phyloP scores from a whole-genome alignment of 2,113 vertebrate species.

The Colius striatus region DNA sequence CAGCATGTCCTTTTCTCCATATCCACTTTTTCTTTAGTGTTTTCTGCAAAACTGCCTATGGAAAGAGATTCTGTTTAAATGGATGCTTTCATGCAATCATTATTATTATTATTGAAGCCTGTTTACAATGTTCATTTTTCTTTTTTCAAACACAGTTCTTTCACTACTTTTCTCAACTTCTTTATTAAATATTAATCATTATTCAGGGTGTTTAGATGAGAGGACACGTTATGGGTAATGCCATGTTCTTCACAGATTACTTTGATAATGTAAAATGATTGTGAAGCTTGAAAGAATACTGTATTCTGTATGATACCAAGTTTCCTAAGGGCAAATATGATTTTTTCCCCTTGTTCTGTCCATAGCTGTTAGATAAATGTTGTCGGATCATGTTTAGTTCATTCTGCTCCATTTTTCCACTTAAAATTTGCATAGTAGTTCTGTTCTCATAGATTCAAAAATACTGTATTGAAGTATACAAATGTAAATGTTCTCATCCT shows the following conservation, averaged over 20 bases:
- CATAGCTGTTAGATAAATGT: slow-evolving; percentile 22
- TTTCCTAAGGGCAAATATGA: background rate
- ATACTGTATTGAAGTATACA: background rate
- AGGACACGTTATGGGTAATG: background rate
- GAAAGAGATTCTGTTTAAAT: background rate
- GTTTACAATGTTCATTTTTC: background rate
- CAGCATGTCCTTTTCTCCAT: background rate
- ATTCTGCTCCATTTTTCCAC: slow-evolving; percentile 27
- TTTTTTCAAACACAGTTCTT: background rate
- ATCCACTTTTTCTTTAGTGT: background rate
- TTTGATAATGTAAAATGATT: background rate
- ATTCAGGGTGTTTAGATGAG: background rate
- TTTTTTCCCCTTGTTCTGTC: background rate
- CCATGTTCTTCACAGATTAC: background rate
- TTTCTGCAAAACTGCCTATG: background rate
- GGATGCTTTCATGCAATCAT: background rate
- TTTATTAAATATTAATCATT: background rate
- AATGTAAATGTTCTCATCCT: background rate
- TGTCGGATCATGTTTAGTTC: background rate
- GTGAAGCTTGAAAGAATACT: background rate
- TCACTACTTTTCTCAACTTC: background rate
- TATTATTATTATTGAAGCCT: background rate
- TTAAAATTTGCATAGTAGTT: slow-evolving; percentile 10
- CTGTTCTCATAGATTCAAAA: background rate
- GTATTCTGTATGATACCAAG: background rate